These are phyloP conservation scores for Poeciliopsis prolifica DNA, from an alignment of 2,113 vertebrate species.

Conservation along the genomic window DNA sequence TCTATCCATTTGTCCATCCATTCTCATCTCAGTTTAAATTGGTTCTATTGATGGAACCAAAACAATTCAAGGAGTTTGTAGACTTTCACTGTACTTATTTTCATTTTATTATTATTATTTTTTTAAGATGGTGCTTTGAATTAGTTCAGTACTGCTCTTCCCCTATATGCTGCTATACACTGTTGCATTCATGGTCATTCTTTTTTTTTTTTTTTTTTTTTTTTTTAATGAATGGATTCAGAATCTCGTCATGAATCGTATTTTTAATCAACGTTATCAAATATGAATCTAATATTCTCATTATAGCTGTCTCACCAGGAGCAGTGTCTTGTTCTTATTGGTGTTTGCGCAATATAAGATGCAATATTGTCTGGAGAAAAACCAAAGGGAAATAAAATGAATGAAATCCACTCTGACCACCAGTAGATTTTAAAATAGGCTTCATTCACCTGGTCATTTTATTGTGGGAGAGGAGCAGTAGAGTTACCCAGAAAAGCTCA, in stretches of 20 bases:
- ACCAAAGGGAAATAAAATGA: neutral
- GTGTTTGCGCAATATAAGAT: neutral
- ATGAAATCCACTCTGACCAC: slow-evolving; percentile 16
- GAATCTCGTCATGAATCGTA: neutral
- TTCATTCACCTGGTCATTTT: slow-evolving; percentile 27
- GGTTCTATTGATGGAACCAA: no score
- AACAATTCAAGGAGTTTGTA: no score
- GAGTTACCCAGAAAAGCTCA: slow-evolving; percentile 18
- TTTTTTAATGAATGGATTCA: no score
- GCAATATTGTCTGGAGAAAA: neutral
- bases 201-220: no score
- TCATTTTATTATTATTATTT: no score
- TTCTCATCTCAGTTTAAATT: no score
- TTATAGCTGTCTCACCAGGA: neutral
- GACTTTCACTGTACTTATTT: no score
- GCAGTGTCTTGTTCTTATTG: neutral
- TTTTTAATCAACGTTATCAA: neutral
- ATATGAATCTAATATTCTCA: neutral
- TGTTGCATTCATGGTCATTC: no score
- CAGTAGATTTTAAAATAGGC: slow-evolving; percentile 14
- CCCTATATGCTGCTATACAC: no score
- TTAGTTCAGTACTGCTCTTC: no score
- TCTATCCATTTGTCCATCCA: no score
- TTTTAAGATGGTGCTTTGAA: no score
- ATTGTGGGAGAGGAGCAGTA: slow-evolving; percentile 42